Conservation (phyloP, 2,797 vertebrate species). For the Melanogrammus aeglefinus region DNA sequence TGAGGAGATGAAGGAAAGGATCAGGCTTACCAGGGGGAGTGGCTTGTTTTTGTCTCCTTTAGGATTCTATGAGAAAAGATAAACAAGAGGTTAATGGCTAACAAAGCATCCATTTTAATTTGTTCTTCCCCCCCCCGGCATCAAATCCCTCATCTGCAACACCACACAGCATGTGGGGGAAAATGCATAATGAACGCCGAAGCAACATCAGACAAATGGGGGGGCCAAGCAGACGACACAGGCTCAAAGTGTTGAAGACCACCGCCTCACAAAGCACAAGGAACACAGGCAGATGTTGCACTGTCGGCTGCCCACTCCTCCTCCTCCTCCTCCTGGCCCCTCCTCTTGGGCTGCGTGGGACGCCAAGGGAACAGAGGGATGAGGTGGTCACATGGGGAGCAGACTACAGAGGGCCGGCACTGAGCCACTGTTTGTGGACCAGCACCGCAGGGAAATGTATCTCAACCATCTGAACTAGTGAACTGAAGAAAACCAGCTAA, state of each 20-base stretch:
- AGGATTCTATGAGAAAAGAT: slow-evolving; percentile 28
- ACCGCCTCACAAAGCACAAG: not conserved
- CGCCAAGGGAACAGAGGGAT: not conserved
- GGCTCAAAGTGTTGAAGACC: not conserved
- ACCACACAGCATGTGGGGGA: not conserved
- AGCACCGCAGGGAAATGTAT: too few species aligned
- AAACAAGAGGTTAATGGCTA: not conserved
- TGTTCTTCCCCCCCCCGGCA: not conserved
- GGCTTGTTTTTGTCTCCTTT: slow-evolving; percentile 55
- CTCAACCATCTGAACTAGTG: not conserved
- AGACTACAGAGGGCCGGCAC: not conserved
- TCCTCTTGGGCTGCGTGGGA: not conserved
- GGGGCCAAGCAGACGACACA: not conserved
- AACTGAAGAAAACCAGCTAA: not conserved
- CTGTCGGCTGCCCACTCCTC: not conserved
- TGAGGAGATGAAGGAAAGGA: not conserved
- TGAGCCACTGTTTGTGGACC: too few species aligned
- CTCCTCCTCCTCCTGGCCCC: not conserved
- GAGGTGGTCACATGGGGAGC: not conserved
- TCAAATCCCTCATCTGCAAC: not conserved
- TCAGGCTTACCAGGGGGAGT: slow-evolving; percentile 46
- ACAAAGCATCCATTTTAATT: not conserved
- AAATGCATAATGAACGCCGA: not conserved
- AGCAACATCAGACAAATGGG: slow-evolving; percentile 7
- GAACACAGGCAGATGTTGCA: not conserved